Percentiles rank a stretch among this genome's conserved stretches.
Evolutionary conservation across 2,888 invertebrate species (phyloP).

Genomic region (Cecidostiba fungosa): DNA sequence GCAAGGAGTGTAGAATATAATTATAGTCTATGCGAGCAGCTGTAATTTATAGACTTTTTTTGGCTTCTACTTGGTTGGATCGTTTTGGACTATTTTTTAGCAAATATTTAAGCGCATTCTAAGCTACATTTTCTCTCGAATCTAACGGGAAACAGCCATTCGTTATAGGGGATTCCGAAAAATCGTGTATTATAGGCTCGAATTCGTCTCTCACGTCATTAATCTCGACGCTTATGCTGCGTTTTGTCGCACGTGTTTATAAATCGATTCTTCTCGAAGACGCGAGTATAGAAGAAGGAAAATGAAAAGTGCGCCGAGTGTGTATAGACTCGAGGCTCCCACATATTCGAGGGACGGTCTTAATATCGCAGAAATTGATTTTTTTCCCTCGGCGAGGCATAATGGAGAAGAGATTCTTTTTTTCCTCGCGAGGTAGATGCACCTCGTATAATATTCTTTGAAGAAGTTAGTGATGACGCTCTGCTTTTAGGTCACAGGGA

Average conservation of each 20-base stretch:
- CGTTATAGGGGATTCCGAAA: neutral
- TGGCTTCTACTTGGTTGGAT: neutral
- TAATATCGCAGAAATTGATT: neutral
- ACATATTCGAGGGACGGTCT: neutral
- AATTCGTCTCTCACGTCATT: neutral
- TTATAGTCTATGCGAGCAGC: neutral
- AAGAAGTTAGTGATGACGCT: neutral
- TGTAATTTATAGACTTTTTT: neutral
- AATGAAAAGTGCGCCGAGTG: neutral
- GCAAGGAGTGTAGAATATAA: neutral
- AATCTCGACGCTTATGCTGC: neutral
- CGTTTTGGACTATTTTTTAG: neutral
- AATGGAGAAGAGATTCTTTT: neutral
- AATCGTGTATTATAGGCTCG: too few species aligned
- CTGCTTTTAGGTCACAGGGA: neutral
- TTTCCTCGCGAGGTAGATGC: neutral
- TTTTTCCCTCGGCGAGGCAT: neutral
- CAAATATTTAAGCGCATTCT: too few species aligned
- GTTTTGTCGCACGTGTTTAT: neutral
- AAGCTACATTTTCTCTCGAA: too few species aligned
- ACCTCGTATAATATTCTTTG: neutral
- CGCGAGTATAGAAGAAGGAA: neutral
- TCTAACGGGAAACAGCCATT: neutral
- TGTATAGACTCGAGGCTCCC: neutral
- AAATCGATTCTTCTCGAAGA: neutral